These are phyloP conservation scores for Stratiomys singularior DNA, from an alignment of 2,888 invertebrate species.

Conservation along the genomic window DNA sequence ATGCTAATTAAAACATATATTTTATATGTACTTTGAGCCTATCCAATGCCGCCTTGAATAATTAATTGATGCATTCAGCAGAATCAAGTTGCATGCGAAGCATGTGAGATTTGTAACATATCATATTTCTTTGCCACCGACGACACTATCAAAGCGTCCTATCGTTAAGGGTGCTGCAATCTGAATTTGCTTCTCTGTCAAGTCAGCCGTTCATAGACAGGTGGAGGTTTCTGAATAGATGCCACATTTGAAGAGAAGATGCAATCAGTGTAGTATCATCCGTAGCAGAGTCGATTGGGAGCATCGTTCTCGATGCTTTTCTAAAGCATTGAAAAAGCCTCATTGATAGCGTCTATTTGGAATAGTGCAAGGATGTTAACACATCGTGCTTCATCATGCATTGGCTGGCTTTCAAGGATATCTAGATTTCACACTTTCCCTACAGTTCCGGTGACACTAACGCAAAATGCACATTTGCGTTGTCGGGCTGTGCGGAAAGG, in stretches of 20 bases:
- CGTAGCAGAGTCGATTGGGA: not conserved
- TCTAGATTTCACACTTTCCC: slow-evolving; percentile 14
- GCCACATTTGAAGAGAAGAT: not conserved
- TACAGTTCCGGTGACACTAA: not conserved
- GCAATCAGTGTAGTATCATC: not conserved
- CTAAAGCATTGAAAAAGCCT: too few species aligned
- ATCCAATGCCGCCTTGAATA: too few species aligned
- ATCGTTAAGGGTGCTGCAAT: not conserved
- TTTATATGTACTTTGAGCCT: too few species aligned
- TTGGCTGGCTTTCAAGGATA: not conserved
- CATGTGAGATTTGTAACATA: too few species aligned
- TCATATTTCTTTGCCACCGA: not conserved
- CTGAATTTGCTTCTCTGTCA: not conserved
- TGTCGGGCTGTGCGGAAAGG: not conserved
- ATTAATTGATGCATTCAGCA: too few species aligned
- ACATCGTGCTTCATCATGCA: not conserved
- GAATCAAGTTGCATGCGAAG: too few species aligned
- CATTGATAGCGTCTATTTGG: not conserved
- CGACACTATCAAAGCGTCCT: not conserved
- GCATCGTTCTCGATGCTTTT: not conserved
- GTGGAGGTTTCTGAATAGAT: not conserved
- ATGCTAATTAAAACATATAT: too few species aligned
- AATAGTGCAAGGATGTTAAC: not conserved
- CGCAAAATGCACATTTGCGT: not conserved
- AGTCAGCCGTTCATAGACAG: not conserved